Evolutionary conservation across 2,113 vertebrate genomes (phyloP).

Genomic region (Climacteris rufus): DNA sequence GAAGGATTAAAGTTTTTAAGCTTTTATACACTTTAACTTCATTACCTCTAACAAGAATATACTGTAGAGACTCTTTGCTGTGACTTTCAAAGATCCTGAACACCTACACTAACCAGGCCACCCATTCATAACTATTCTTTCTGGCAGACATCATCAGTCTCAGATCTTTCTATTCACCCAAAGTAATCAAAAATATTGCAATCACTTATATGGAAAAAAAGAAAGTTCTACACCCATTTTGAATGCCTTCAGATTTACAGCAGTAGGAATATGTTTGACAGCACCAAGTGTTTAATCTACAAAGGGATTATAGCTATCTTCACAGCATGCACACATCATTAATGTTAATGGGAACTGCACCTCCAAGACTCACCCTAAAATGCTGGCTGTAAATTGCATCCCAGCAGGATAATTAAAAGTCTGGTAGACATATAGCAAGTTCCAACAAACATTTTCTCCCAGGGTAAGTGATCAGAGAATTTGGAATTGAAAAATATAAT

Average conservation of each 20-base stretch:
- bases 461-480: not conserved
- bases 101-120: not conserved
- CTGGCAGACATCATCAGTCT: not conserved
- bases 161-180: not conserved
- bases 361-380: conserved; percentile 15
- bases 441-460: conserved; percentile 9
- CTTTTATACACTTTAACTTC: not conserved
- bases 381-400: not conserved
- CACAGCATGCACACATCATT: not conserved
- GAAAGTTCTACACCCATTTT: not conserved
- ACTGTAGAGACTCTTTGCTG: not conserved
- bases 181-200: not conserved
- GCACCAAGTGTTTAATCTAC: not conserved
- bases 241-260: not conserved
- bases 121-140: not conserved
- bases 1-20: not conserved
- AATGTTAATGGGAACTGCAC: not conserved
- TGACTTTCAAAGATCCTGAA: not conserved
- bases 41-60: not conserved
- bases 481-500: not conserved
- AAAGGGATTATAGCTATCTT: conserved; percentile 11
- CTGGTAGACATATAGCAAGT: not conserved
- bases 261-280: conserved; percentile 10
- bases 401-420: conserved; percentile 19
- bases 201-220: not conserved